These are phyloP conservation scores for Emys orbicularis DNA, from an alignment of 2,797 vertebrate species.

Conservation along the genomic window DNA sequence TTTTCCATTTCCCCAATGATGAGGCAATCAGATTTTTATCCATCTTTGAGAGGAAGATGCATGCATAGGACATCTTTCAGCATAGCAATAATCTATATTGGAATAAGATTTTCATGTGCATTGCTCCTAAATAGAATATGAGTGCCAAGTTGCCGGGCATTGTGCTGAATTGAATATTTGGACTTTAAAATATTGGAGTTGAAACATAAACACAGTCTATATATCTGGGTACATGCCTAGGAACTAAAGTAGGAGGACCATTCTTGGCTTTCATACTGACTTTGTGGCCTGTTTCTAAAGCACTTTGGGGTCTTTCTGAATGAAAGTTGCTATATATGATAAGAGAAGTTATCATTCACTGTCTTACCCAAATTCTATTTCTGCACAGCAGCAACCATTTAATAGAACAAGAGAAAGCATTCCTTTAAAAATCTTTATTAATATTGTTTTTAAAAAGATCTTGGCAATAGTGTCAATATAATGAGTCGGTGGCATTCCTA, in stretches of 20 bases:
- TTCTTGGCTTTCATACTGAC: background rate
- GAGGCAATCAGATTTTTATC: background rate
- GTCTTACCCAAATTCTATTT: background rate
- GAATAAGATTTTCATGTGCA: background rate
- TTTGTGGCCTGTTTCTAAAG: background rate
- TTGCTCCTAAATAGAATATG: background rate
- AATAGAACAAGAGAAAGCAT: background rate
- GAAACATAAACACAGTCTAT: background rate
- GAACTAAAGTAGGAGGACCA: background rate
- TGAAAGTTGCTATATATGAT: background rate
- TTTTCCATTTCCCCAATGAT: background rate
- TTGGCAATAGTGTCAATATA: background rate
- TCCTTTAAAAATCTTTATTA: background rate
- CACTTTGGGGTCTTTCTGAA: background rate
- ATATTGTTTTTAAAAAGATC: background rate
- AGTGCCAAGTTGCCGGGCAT: background rate
- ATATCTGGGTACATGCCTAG: background rate
- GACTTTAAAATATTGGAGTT: background rate
- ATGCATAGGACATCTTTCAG: background rate
- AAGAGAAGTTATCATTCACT: background rate
- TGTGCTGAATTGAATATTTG: background rate
- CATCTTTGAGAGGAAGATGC: background rate
- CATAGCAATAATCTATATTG: background rate
- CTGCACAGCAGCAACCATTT: background rate
- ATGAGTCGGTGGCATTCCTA: background rate